Evolutionary conservation across 1,140 invertebrate genomes (phyloP), one percentile per base, ranked within the genome.

Genomic region (Drosophila kepulauana): DNA sequence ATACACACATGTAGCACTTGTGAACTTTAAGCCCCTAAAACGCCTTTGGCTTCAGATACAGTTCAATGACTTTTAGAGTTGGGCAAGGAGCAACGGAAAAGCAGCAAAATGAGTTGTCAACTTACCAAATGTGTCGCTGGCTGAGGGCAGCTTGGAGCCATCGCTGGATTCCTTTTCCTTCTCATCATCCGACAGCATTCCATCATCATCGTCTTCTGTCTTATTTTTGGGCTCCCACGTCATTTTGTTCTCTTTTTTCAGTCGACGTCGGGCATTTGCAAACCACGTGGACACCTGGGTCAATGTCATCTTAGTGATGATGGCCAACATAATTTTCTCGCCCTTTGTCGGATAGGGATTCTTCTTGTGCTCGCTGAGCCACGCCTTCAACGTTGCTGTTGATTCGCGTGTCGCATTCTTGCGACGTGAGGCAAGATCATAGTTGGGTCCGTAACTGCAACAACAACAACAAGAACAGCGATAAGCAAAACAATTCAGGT

Each of bases 341-440:
- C 97, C 97, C 93, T 99, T 99, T 28, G 97, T 98, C 1, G 98
- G 98, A 93, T 99, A 99, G 0, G 98, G 98, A 93, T 99, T 99
- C 94, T 98, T 98, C 92, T 98, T 97, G 94, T 99, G 98, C 87
- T 98, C 97, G 93, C 98, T 98, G 5, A 99, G 94, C 98, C 98
- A 99, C 38, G 97, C 97, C 93, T 99, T 99, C n/a, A 98, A 93
- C 2, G 98, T 99, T 49, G 97, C 97, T 28, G 98, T 99, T 3
- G 98, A 98, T 93, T 99, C 98, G 66, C 98, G 94, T 10, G 98
- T 99, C n/a, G 98, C 98, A 93, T 99, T 99, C 93, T 99, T 99
- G 62, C 98, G 94, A 67, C 98, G 94, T 25, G 97, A 97, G 28
- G 97, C 97, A 91, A 98, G 95, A 93, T 99, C 97, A 94, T 99